These are phyloP conservation scores for Bubo bubo DNA, from an alignment of 2,113 vertebrate genomes.

Conservation along the genomic window DNA sequence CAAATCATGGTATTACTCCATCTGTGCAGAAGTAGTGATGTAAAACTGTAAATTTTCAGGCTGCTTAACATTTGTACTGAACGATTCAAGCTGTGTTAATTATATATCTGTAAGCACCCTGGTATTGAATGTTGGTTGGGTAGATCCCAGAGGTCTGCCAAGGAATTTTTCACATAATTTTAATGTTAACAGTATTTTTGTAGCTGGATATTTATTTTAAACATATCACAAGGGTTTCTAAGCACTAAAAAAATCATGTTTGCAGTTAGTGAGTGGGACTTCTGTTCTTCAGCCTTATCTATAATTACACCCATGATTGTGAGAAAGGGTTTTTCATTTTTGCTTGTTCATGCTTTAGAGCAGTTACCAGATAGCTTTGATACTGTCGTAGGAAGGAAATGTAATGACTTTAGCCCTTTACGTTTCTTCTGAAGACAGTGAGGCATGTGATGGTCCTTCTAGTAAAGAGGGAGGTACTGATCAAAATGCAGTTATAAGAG, in stretches of 20 bases:
- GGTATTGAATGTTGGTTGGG: background rate
- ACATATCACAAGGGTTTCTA: background rate
- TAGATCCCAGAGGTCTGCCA: background rate
- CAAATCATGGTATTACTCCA: background rate
- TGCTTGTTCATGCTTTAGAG: background rate
- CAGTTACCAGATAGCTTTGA: background rate
- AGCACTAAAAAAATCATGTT: background rate
- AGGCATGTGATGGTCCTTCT: background rate
- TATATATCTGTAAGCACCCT: background rate
- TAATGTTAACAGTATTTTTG: background rate
- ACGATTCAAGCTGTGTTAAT: constrained; percentile 41
- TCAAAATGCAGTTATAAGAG: background rate
- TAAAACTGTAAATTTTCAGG: constrained; percentile 29
- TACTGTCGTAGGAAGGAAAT: background rate
- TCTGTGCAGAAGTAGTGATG: constrained; percentile 20
- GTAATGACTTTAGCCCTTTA: background rate
- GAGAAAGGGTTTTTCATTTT: background rate
- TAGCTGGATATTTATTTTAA: background rate
- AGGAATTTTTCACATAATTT: background rate
- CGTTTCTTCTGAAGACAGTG: background rate
- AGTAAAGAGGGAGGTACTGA: background rate
- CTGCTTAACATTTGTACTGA: background rate
- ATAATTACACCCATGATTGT: background rate
- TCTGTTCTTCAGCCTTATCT: constrained; percentile 2
- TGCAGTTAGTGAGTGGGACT: background rate